Evolutionary conservation across 2,113 vertebrate species (phyloP).

Genomic region (Nipponia nippon): DNA sequence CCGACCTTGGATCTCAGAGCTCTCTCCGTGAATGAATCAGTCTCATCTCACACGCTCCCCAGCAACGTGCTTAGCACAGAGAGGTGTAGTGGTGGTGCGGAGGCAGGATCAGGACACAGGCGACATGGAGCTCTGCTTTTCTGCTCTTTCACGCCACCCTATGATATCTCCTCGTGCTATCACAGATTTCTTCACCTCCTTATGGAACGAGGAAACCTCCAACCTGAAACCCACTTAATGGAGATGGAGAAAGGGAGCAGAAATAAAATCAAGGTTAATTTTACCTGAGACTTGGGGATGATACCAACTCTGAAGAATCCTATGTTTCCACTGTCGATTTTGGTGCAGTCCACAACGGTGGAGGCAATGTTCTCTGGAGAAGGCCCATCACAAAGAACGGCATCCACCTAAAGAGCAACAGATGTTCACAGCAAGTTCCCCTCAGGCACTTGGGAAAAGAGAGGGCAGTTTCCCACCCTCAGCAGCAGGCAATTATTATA

Average conservation of each 20-base stretch:
- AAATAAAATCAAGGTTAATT: neutral
- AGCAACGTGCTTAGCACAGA: neutral
- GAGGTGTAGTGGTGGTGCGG: fast-evolving
- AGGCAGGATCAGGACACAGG: neutral
- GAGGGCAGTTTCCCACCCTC: neutral
- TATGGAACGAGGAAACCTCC: neutral
- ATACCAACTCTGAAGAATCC: constrained; percentile 88
- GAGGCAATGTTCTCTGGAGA: constrained; percentile 90
- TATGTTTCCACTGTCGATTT: constrained; percentile 80
- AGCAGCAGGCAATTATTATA: neutral
- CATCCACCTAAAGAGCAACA: constrained; percentile 77
- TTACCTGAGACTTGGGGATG: constrained; percentile 87
- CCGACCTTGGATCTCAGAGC: neutral
- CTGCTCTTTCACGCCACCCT: neutral
- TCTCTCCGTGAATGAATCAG: fast-evolving
- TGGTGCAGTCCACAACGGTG: constrained; percentile 91
- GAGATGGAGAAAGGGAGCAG: neutral
- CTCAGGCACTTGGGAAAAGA: neutral
- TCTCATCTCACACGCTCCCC: neutral
- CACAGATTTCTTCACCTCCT: neutral
- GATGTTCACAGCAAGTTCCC: neutral
- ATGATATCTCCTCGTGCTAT: fast-evolving
- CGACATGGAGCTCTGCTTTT: fast-evolving
- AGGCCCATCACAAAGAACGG: constrained; percentile 85
- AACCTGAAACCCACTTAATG: neutral